Percentiles rank a stretch among this genome's conserved stretches.
phyloP scores from a whole-genome alignment of 1,140 invertebrate genomes.

The Achatina immaculata region DNA sequence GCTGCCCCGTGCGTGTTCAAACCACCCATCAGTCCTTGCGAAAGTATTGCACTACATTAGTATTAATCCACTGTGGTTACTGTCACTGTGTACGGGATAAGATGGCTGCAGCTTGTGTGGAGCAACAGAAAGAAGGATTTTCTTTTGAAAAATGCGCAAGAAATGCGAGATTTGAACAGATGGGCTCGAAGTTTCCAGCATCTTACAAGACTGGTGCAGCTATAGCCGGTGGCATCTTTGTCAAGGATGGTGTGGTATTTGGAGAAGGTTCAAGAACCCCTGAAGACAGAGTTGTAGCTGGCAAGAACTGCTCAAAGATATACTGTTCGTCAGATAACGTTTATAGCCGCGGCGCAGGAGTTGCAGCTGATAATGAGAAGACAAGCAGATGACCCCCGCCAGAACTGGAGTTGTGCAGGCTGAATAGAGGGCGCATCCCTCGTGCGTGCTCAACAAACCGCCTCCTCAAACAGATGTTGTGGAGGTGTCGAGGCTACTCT shows the following conservation, averaged over 20 bases:
- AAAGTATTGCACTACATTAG: background rate
- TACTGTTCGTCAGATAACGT: slow-evolving; percentile 96
- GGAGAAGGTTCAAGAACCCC: slow-evolving; percentile 98
- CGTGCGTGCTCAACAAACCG: background rate
- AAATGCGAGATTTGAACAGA: slow-evolving; percentile 83
- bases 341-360: too few relatives aligned
- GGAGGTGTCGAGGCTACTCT: background rate
- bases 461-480: background rate
- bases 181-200: slow-evolving; percentile 86
- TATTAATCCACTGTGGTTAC: too few relatives aligned
- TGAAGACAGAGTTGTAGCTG: slow-evolving; percentile 93
- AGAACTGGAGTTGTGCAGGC: background rate
- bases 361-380: too few relatives aligned
- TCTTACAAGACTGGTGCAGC: slow-evolving; percentile 97
- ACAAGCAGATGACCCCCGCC: too few relatives aligned
- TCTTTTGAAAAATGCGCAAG: too few relatives aligned
- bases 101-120: background rate
- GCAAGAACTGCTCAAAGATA: slow-evolving; percentile 97
- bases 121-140: too few relatives aligned
- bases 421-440: background rate
- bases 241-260: slow-evolving; percentile 91
- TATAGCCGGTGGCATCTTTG: slow-evolving; percentile 84
- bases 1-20: too few relatives aligned
- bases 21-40: background rate
- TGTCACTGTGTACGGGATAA: background rate